Conservation (phyloP, 2,888 invertebrate species). For the Quadroppia sp. region DNA sequence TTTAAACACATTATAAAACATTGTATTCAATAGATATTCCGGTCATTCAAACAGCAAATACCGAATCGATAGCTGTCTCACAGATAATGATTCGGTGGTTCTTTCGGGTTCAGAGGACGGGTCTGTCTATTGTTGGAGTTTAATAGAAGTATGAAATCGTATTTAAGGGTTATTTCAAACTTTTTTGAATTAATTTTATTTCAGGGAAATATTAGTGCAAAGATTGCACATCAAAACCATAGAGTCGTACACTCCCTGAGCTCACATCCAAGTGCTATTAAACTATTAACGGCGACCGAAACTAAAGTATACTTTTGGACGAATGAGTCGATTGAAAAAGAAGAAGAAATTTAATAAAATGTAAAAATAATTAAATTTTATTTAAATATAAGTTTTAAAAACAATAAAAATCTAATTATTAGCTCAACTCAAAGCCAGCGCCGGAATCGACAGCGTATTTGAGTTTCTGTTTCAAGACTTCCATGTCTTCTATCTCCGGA, state of each 20-base stretch:
- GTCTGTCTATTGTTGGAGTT: constrained; percentile 79
- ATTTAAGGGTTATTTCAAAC: background rate
- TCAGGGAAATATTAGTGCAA: constrained; percentile 55
- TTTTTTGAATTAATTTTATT: constrained; percentile 17
- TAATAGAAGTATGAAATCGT: constrained; percentile 61
- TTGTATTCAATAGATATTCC: constrained; percentile 60
- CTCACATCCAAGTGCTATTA: constrained; percentile 71
- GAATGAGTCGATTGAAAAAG: constrained; percentile 38
- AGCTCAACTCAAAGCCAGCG: constrained; percentile 85
- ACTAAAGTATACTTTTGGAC: constrained; percentile 69
- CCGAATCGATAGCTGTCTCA: constrained; percentile 79
- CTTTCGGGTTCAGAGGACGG: constrained; percentile 87
- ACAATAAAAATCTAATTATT: constrained; percentile 27
- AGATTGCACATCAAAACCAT: constrained; percentile 55
- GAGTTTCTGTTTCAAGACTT: constrained; percentile 72
- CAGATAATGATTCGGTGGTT: constrained; percentile 76
- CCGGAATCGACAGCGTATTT: constrained; percentile 90
- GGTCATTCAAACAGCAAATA: constrained; percentile 80
- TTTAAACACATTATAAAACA: background rate
- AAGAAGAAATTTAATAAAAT: background rate
- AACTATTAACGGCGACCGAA: constrained; percentile 69
- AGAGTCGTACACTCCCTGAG: constrained; percentile 72
- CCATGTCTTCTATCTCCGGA: constrained; percentile 78
- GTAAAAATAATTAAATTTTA: background rate
- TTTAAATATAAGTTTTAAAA: background rate